Evolutionary conservation across 2,888 invertebrate genomes (phyloP), one percentile per base, ranked within the genome.

Genomic region (Tridacna gigas): DNA sequence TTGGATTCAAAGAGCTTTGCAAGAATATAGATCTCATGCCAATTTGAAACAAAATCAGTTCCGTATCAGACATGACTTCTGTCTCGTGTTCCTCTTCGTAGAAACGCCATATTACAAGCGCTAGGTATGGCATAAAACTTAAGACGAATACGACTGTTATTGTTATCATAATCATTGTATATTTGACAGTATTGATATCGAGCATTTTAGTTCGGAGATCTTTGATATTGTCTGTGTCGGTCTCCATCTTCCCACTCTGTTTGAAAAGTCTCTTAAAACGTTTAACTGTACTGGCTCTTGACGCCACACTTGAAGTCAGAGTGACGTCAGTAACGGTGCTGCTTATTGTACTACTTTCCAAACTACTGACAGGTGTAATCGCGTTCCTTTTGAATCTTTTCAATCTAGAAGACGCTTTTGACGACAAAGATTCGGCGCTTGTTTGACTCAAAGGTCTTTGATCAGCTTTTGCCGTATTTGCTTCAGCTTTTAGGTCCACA

Each of bases 51-150:
- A 83, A 71, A 4, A 86, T 78, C n/a, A 88, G 82, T 69, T 83
- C 87, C 0, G 84, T 66, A 28, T 89, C 76, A 3, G 80, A 74
- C 69, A 90, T 74, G 4, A 84, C 65, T 74, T 89, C 80, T 5
- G 77, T 65, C 45, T 88, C 88, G 28, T 89, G 80, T 1, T 87
- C 85, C 7, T 77, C 67, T 11, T 84, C 63, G 47, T 84, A 80
- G 26, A 83, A 86, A 47, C 88, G 61, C 90, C 90, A 90, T 15
- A 84, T 87, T 0, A 84, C 80, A 12, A 90, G 79, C 0, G 82
- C 77, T 1, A 90, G 69, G 69, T 90, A 89, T 0, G 90, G 90
- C 22, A 90, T 71, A 71, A 89, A 90, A 67, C 90, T 88, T 0
- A 90, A 18, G 45, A 90, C 79, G 51, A 89, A 90, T 48, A 89